Evolutionary conservation across 2,888 invertebrate species (phyloP).

Genomic region (Lepidonotus clava): DNA sequence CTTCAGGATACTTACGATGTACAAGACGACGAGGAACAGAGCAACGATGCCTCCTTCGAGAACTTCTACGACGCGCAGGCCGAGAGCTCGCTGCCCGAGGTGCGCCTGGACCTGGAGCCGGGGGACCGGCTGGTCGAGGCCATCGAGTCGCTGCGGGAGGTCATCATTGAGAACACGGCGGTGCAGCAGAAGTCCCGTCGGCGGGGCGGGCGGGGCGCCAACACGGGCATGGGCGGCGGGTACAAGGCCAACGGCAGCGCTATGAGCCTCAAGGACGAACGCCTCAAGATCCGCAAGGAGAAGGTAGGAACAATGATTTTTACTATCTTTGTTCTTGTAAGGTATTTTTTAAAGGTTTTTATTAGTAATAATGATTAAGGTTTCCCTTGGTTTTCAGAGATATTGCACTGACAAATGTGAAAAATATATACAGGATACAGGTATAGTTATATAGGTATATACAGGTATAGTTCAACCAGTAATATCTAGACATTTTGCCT

Average conservation of each 20-base stretch:
- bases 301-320: conserved; percentile 62
- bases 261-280: conserved; percentile 62
- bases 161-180: conserved; percentile 66
- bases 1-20: conserved; percentile 57
- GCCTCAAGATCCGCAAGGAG: conserved; percentile 64
- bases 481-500: no score
- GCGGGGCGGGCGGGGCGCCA: conserved; percentile 53
- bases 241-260: conserved; percentile 53
- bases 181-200: conserved; percentile 58
- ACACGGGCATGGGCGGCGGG: conserved; percentile 29
- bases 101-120: conserved; percentile 57
- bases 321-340: no score
- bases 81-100: conserved; percentile 54
- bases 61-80: conserved; percentile 56
- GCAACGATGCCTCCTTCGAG: conserved; percentile 55
- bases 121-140: conserved; percentile 66
- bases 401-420: no score
- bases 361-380: no score
- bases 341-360: no score
- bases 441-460: neutral
- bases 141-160: conserved; percentile 65
- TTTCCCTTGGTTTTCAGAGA: no score
- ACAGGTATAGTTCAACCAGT: no score
- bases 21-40: conserved; percentile 47
- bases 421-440: neutral